phyloP scores from a whole-genome alignment of 2,888 invertebrate genomes.

The Magallana nippona region DNA sequence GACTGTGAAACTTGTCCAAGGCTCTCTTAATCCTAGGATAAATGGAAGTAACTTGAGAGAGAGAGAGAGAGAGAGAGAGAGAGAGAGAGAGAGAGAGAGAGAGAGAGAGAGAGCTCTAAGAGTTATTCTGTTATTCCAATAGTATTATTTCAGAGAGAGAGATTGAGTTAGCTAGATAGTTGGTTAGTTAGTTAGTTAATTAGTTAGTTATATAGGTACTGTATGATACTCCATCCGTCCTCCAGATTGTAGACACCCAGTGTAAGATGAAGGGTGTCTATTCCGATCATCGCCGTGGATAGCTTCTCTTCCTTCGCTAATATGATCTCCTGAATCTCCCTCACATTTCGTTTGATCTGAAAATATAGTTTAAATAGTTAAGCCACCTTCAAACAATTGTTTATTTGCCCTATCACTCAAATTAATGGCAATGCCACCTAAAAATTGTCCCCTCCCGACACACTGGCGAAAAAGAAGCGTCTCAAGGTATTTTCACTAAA shows the following conservation, averaged over 20 bases:
- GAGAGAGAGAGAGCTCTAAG: too few relatives aligned
- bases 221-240: background rate
- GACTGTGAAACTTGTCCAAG: background rate
- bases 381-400: too few relatives aligned
- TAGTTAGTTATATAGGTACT: background rate
- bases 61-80: background rate
- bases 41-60: background rate
- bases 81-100: too few relatives aligned
- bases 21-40: background rate
- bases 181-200: too few relatives aligned
- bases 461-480: too few relatives aligned
- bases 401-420: too few relatives aligned
- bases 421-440: too few relatives aligned
- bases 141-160: too few relatives aligned
- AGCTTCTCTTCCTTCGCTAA: conserved; percentile 8
- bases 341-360: background rate
- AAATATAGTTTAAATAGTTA: background rate
- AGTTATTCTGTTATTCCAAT: too few relatives aligned
- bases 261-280: background rate
- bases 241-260: background rate
- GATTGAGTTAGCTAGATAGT: too few relatives aligned
- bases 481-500: too few relatives aligned
- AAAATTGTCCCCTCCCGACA: too few relatives aligned
- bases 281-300: background rate
- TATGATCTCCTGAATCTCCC: conserved; percentile 1